Base-by-base conservation (phyloP, 1,140 invertebrate species). In the Drosophila seguyi region DNA sequence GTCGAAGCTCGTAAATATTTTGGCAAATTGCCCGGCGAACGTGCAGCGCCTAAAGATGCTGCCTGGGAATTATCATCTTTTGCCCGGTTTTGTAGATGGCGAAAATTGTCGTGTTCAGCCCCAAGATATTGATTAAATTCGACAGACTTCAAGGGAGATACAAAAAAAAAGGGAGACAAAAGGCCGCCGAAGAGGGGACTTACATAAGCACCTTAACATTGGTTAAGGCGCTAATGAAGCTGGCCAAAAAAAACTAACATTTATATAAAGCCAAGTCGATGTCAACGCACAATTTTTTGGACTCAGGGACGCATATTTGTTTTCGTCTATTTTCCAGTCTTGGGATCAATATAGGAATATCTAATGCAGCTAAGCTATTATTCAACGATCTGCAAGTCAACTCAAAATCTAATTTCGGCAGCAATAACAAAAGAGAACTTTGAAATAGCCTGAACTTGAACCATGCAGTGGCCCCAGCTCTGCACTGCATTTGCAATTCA, bases 1-100 rank as follows among this genome's bases (percentile, higher is more conserved):
- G 85, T 88, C 55, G 65, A 41, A 45, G 74, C 81, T 88, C 85
- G 85, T 88, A 88, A 88, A 88, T 88, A 88, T 85, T 90, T 88
- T 90, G 81, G 85, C 85, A 88, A 88, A 88, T 88, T 88, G 71
- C 85, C 68, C 58, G 25, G 7, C 38, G 62, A 39, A 88, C 84
- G 84, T 90, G 85, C 84, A 60, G 16, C 60, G 80, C 59, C 60
- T 87, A 36, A 55, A 52, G 36, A 72, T 79, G 53, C 41, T 38
- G 36, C 31, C 18, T 41, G 60, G 59, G 61, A 65, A 74, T 79
- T 56, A 82, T 62, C 47, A 60, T 79, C 53, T 79, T 55, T 81
- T 81, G 59, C 50, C 58, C 61, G 62, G 74, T 76, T 76, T 55
- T 31, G 38, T 45, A 75, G 36, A 77, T 77, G 62, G 74, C 63